These are phyloP conservation scores for Squalus acanthias DNA, from an alignment of 2,797 vertebrate genomes.

Conservation along the genomic window DNA sequence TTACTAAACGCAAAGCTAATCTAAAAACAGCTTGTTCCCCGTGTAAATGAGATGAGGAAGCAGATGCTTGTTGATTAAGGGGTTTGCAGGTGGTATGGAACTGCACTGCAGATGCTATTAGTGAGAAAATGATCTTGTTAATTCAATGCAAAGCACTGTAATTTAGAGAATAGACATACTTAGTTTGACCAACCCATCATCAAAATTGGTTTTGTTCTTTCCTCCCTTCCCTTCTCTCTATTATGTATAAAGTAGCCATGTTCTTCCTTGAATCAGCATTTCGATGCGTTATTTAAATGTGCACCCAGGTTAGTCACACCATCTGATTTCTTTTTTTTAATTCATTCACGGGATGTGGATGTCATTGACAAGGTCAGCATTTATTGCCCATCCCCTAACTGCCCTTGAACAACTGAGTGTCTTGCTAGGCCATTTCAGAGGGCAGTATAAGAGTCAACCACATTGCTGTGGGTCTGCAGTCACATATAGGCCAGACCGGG, in stretches of 20 bases:
- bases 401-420: no score
- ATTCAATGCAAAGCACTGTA: neutral
- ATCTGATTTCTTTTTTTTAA: neutral
- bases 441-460: no score
- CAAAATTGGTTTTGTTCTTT: neutral
- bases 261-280: neutral
- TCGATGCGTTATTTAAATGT: neutral
- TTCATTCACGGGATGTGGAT: no score
- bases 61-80: slow-evolving; percentile 72
- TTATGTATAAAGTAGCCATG: neutral
- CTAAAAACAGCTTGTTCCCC: slow-evolving; percentile 20
- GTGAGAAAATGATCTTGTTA: neutral
- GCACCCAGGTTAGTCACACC: neutral
- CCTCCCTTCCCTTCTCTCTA: neutral
- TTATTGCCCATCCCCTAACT: no score
- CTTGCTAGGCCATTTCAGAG: no score
- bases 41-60: slow-evolving; percentile 46
- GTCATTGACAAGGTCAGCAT: no score
- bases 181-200: neutral
- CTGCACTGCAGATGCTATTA: slow-evolving; percentile 40
- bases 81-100: slow-evolving; percentile 65
- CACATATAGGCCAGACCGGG: no score
- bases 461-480: no score
- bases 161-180: neutral
- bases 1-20: slow-evolving; percentile 12